Base-by-base conservation (phyloP, 2,113 vertebrate genomes). In the Hiodon tergisus region DNA sequence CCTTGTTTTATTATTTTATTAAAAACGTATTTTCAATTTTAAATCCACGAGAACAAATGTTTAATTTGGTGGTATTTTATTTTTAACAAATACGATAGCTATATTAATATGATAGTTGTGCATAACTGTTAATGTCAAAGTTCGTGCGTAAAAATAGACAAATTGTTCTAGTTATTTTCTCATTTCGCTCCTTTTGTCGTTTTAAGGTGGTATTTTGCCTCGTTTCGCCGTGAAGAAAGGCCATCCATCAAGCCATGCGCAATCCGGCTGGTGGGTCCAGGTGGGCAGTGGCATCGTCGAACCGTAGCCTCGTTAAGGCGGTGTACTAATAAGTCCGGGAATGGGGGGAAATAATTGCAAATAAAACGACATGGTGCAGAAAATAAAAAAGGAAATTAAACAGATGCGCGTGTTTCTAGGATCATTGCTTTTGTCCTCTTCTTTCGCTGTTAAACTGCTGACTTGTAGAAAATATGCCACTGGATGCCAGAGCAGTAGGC, bases 351-450 rank as follows among this genome's bases (percentile, higher is more conserved):
- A 90, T 90, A 84, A 91, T 87, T 89, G 90, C 88, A 87, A 91
- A 93, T 93, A 92, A 93, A 93, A 93, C 78, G 86, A 90, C 85
- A 86, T 85, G 89, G 91, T 88, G 90, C 91, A 91, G 91, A 92
- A 93, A 93, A 92, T 91, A 91, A 90, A 89, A 88, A 84, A 87
- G 86, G 82, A 84, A 89, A 91, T 91, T 88, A 91, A 88, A 89
- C 91, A 93, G 91, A 91, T 91, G 91, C 84, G 89, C 87, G 81
- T 79, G 84, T 85, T 89, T 90, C 86, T 87, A 68, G 91, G 89
- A 91, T 91, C 89, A 87, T 86, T 91, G 89, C 74, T 82, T 88
- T 86, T 72, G 87, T 90, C 89, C 89, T 88, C 87, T 87, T 80
- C 80, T 69, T 79, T 78, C 11, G 57, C 48, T 67, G 60, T 63